A percentile compares a stretch with the other conserved stretches of the same genome.
Evolutionary conservation across 1,140 invertebrate genomes (phyloP).

Genomic region (Ctenoplectra terminalis): DNA sequence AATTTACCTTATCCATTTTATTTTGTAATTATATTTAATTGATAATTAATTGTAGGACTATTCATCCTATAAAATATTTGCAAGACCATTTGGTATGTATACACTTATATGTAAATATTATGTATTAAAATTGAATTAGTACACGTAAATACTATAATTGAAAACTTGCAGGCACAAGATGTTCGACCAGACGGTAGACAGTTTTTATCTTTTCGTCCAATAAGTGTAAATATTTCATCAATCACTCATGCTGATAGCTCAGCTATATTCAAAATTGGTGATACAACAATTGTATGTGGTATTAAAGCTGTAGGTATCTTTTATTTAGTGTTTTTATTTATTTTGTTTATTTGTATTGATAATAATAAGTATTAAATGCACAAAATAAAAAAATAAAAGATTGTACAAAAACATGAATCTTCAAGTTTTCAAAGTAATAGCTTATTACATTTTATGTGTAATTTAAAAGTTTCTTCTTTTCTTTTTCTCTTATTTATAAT

Average conservation of each 20-base stretch:
- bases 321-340: not conserved
- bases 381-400: not conserved
- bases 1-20: not conserved
- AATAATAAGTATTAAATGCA: not conserved
- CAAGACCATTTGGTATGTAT: constrained; percentile 84
- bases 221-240: constrained; percentile 85
- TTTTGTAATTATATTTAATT: constrained; percentile 16
- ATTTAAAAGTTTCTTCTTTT: too few species aligned
- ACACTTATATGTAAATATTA: constrained; percentile 18
- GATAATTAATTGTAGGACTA: constrained; percentile 81
- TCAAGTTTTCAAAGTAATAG: not conserved
- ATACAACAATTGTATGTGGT: constrained; percentile 89
- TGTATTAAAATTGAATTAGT: constrained; percentile 36
- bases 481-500: too few species aligned
- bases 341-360: not conserved
- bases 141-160: not conserved
- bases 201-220: constrained; percentile 85
- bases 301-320: constrained; percentile 88
- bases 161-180: constrained; percentile 80
- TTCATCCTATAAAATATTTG: constrained; percentile 86
- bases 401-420: not conserved
- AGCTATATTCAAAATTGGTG: constrained; percentile 88
- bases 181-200: constrained; percentile 87
- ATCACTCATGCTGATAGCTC: constrained; percentile 89
- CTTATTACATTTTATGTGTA: not conserved